Evolutionary conservation across 2,888 invertebrate species (phyloP).

Genomic region (Pandemis corylana): DNA sequence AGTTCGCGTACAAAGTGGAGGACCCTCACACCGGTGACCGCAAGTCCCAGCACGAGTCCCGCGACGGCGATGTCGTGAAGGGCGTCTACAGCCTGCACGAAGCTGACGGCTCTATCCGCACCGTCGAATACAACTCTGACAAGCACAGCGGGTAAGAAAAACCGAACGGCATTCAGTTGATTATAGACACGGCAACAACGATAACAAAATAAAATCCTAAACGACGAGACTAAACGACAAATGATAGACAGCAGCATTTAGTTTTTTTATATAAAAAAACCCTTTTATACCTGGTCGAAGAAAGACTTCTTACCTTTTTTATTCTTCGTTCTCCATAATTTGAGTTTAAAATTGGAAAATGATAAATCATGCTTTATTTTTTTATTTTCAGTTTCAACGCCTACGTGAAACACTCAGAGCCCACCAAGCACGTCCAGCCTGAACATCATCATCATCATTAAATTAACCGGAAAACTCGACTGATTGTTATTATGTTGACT

Average conservation of each 20-base stretch:
- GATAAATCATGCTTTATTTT: no score
- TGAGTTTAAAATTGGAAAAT: no score
- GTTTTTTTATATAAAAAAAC: no score
- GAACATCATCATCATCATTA: conserved; percentile 42
- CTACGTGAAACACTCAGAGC: conserved; percentile 65
- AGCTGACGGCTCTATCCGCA: conserved; percentile 59
- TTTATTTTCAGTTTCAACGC: conserved; percentile 65
- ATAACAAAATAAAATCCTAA: not conserved
- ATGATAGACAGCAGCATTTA: no score
- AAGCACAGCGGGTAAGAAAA: conserved; percentile 42
- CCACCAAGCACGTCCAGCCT: conserved; percentile 54
- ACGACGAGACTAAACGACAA: not conserved
- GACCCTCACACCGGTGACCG: conserved; percentile 61
- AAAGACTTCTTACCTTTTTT: no score
- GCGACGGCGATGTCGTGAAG: conserved; percentile 62
- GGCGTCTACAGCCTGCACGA: conserved; percentile 62
- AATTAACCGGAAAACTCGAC: not conserved
- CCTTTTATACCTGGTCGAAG: no score
- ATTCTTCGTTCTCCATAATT: not conserved
- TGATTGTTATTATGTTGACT: conserved; percentile 28
- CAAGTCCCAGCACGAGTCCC: conserved; percentile 62
- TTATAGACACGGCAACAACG: no score
- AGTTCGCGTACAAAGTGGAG: conserved; percentile 59
- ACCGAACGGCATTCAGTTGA: not conserved
- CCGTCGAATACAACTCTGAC: conserved; percentile 51